These are phyloP conservation scores for Acrobasis consociella DNA, from an alignment of 2,888 invertebrate genomes.

Conservation along the genomic window DNA sequence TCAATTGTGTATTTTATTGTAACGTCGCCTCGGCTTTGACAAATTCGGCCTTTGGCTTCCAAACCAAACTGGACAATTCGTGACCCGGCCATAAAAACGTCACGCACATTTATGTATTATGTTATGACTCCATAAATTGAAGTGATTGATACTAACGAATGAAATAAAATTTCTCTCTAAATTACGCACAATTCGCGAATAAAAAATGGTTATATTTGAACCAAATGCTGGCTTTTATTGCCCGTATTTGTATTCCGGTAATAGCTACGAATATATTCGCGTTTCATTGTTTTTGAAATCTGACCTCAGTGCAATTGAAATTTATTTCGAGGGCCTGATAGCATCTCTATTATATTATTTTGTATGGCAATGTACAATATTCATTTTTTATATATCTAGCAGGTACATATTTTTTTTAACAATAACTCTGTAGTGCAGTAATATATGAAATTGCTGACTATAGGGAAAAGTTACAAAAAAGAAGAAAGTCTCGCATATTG, in stretches of 20 bases:
- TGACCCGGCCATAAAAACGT: constrained; percentile 46
- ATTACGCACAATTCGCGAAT: constrained; percentile 41
- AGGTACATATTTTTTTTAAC: no score
- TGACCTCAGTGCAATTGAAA: not conserved
- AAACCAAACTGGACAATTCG: constrained; percentile 21
- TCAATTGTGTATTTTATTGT: constrained; percentile 21
- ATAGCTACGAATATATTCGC: not conserved
- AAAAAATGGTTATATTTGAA: constrained; percentile 27
- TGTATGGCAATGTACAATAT: no score
- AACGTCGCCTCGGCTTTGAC: constrained; percentile 13
- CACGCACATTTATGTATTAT: constrained; percentile 44
- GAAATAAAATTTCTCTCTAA: constrained; percentile 42
- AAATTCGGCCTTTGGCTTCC: constrained; percentile 21
- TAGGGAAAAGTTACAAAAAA: no score
- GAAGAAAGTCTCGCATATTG: no score
- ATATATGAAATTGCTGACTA: no score
- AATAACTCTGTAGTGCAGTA: no score
- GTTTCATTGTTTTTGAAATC: constrained; percentile 3
- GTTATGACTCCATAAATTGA: constrained; percentile 50
- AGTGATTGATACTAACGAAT: constrained; percentile 44
- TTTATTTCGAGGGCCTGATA: not conserved
- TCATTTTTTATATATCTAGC: no score
- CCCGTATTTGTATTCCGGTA: not conserved
- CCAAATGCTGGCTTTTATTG: not conserved
- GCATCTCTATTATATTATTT: no score